Percentiles rank a stretch among this genome's conserved stretches.
Conservation (phyloP, 2,797 vertebrate genomes). For the Sebastes nivosus region DNA sequence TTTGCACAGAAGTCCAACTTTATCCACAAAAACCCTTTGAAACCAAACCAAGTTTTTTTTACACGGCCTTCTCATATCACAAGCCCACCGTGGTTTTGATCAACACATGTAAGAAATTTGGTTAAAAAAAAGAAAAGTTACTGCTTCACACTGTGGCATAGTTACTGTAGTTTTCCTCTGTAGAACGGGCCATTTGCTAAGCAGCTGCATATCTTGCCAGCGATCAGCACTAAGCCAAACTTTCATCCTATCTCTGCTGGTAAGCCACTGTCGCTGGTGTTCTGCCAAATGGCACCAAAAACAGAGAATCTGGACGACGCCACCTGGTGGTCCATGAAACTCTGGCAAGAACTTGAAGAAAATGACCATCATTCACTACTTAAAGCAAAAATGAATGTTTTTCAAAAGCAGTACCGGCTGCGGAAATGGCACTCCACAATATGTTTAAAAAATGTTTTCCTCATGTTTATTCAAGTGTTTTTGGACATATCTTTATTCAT, state of each 20-base stretch:
- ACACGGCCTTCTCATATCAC: conserved; percentile 36
- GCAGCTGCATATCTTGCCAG: conserved; percentile 57
- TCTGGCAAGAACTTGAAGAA: background rate
- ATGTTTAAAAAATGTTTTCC: background rate
- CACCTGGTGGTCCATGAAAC: conserved; percentile 66
- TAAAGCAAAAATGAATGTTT: background rate
- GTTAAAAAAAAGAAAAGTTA: conserved; percentile 13
- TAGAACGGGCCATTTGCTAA: conserved; percentile 48
- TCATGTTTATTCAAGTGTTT: background rate
- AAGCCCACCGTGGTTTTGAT: conserved; percentile 50
- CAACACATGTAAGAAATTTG: conserved; percentile 59
- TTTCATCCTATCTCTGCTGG: conserved; percentile 62
- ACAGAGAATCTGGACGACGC: conserved; percentile 35
- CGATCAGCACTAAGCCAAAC: conserved; percentile 63
- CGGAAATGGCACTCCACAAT: background rate
- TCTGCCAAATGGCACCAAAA: conserved; percentile 64
- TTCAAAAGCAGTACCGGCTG: background rate
- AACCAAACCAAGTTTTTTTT: conserved; percentile 16
- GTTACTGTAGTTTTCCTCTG: conserved; percentile 48
- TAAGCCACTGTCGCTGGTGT: conserved; percentile 51
- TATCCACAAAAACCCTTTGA: conserved; percentile 23
- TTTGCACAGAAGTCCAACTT: conserved; percentile 23
- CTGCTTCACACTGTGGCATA: conserved; percentile 25
- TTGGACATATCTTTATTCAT: background rate
- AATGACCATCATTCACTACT: background rate